Conservation (phyloP, 2,797 vertebrate genomes). For the Gallirallus australis region DNA sequence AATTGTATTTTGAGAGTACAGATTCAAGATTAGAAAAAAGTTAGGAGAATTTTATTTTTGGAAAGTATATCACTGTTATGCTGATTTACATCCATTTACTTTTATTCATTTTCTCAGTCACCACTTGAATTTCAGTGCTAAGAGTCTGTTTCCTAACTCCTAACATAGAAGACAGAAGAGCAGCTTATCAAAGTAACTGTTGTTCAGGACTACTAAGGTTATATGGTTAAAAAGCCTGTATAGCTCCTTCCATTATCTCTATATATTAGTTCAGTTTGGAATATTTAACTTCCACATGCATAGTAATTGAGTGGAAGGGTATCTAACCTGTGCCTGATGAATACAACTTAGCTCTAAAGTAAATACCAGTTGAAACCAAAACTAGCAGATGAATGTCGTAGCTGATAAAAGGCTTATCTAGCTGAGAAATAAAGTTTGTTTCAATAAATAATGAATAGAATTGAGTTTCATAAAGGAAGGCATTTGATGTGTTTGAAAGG, state of each 20-base stretch:
- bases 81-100: background rate
- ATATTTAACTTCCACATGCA: background rate
- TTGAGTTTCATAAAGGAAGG: background rate
- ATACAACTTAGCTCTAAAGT: background rate
- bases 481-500: background rate
- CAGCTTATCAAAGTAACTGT: background rate
- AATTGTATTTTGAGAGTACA: background rate
- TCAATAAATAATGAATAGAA: background rate
- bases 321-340: background rate
- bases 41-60: background rate
- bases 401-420: background rate
- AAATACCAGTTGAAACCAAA: background rate
- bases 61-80: background rate
- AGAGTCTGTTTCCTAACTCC: background rate
- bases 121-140: background rate
- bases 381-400: background rate
- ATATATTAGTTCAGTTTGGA: background rate
- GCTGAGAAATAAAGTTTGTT: background rate
- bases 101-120: background rate
- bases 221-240: background rate
- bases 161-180: background rate
- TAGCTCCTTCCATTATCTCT: background rate
- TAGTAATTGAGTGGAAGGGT: background rate
- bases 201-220: background rate
- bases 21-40: background rate